A percentile compares a stretch with the other conserved stretches of the same genome.
phyloP scores from a whole-genome alignment of 2,888 invertebrate genomes.

The Melanostoma mellinum region DNA sequence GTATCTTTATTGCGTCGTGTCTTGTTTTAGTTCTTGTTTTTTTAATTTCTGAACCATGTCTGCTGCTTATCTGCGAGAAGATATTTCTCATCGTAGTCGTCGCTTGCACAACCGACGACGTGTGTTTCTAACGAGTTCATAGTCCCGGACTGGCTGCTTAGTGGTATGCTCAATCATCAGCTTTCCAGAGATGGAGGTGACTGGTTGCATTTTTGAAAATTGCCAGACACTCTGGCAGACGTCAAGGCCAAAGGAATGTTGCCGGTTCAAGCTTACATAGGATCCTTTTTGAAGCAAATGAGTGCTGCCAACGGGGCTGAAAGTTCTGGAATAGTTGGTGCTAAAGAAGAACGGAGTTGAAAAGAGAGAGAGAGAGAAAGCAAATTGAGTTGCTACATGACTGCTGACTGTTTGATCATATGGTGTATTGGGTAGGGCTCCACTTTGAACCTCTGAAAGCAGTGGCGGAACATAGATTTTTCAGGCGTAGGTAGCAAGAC shows the following conservation, averaged over 20 bases:
- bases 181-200: constrained; percentile 11
- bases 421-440: constrained; percentile 30
- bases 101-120: constrained; percentile 11
- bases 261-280: constrained; percentile 44
- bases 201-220: constrained; percentile 66
- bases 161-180: constrained; percentile 38
- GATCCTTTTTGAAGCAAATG: constrained; percentile 47
- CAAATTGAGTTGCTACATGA: constrained; percentile 70
- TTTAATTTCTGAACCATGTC: constrained; percentile 17
- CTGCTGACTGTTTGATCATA: constrained; percentile 72
- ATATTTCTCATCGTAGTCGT: constrained; percentile 50
- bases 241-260: constrained; percentile 69
- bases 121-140: constrained; percentile 62
- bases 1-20: constrained; percentile 42
- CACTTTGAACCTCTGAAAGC: not conserved
- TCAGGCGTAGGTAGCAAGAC: too few species aligned
- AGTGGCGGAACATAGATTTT: constrained; percentile 1
- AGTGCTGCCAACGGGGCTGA: constrained; percentile 41
- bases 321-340: constrained; percentile 7
- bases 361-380: constrained; percentile 14
- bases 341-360: not conserved
- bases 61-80: constrained; percentile 47
- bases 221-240: constrained; percentile 71
- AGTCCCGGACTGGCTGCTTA: constrained; percentile 43
- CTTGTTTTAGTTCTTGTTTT: constrained; percentile 1